These are phyloP conservation scores for Drosophila melanica DNA, from an alignment of 1,140 invertebrate genomes.

Conservation along the genomic window DNA sequence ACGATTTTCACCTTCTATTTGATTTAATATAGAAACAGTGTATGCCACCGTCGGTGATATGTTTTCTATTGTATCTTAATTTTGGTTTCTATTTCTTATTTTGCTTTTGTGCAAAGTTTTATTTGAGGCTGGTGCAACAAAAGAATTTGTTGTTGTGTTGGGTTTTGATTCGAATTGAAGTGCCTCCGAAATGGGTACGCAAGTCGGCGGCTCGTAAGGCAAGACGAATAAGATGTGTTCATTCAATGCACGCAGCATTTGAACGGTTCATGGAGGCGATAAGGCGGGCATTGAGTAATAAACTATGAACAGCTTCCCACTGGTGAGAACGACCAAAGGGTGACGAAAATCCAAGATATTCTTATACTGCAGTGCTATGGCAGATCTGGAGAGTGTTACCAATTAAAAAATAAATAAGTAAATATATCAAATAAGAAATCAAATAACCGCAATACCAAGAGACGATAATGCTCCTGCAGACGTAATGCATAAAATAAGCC, in stretches of 20 bases:
- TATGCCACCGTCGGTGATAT: neutral
- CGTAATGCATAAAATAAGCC: too few relatives aligned
- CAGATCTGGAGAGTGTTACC: too few relatives aligned
- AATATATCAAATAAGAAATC: too few relatives aligned
- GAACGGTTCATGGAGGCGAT: neutral
- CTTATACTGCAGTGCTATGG: too few relatives aligned
- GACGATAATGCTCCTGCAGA: too few relatives aligned
- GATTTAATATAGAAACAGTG: constrained; percentile 2
- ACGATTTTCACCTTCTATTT: neutral
- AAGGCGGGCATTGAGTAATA: neutral
- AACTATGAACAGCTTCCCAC: too few relatives aligned
- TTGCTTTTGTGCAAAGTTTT: constrained; percentile 28
- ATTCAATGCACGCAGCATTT: constrained; percentile 6
- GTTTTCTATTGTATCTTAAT: neutral
- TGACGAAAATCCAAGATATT: too few relatives aligned
- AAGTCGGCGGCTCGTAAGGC: constrained; percentile 3
- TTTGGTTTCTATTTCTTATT: constrained; percentile 8
- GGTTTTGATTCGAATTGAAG: constrained; percentile 42
- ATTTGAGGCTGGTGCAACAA: constrained; percentile 16
- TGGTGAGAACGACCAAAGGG: too few relatives aligned
- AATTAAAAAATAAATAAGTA: too few relatives aligned
- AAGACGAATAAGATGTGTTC: constrained; percentile 42
- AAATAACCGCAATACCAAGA: too few relatives aligned
- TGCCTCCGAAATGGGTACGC: constrained; percentile 1
- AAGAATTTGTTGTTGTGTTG: constrained; percentile 52